Conservation (phyloP, 1,140 invertebrate species). For the Microplitis mediator region DNA sequence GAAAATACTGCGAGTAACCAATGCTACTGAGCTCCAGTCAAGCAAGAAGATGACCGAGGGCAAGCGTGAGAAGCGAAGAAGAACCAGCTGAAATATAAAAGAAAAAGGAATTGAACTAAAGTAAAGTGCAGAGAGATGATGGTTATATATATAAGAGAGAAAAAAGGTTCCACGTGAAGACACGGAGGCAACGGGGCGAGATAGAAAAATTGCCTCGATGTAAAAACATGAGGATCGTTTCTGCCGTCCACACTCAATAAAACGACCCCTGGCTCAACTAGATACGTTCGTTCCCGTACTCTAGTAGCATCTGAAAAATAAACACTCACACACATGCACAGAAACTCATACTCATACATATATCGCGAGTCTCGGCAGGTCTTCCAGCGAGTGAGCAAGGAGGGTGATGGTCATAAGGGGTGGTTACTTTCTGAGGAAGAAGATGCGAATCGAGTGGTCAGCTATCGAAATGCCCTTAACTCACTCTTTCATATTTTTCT, state of each 20-base stretch:
- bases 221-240: constrained; percentile 62
- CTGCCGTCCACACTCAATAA: constrained; percentile 57
- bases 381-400: background rate
- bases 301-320: constrained; percentile 29
- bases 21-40: constrained; percentile 20
- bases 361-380: background rate
- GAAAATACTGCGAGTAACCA: constrained; percentile 10
- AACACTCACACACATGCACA: constrained; percentile 24
- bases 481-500: constrained; percentile 20
- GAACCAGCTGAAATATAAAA: background rate
- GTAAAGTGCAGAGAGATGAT: background rate
- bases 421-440: constrained; percentile 23
- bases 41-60: constrained; percentile 27
- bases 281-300: constrained; percentile 29
- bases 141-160: background rate
- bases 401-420: background rate
- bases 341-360: background rate
- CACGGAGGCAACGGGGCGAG: constrained; percentile 51
- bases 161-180: constrained; percentile 6
- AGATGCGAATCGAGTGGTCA: constrained; percentile 55
- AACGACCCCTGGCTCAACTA: constrained; percentile 44
- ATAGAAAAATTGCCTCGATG: constrained; percentile 64
- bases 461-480: constrained; percentile 52
- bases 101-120: background rate
- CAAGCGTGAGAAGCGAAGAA: constrained; percentile 29